Evolutionary conservation across 1,140 invertebrate genomes (phyloP).

Genomic region (Pachyrhynchus sulphureomaculatus): DNA sequence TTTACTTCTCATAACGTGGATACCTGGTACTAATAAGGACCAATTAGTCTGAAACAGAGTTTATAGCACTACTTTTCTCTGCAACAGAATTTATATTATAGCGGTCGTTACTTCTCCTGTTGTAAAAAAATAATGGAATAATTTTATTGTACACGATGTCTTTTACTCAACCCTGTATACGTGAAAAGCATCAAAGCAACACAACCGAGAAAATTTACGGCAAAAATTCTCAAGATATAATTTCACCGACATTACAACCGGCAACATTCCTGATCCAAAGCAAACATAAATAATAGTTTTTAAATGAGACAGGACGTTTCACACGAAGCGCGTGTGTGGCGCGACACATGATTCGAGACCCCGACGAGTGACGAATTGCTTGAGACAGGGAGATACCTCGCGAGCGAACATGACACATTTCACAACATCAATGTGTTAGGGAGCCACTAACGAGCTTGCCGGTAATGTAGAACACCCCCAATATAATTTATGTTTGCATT

Average conservation of each 20-base stretch:
- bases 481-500: conserved; percentile 18
- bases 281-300: conserved; percentile 55
- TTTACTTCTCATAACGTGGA: too few species aligned
- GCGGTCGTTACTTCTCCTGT: too few species aligned
- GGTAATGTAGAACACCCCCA: conserved; percentile 17
- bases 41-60: too few species aligned
- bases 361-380: conserved; percentile 51
- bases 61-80: too few species aligned
- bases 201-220: too few species aligned
- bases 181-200: too few species aligned
- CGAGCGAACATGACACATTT: conserved; percentile 48
- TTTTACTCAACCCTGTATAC: too few species aligned
- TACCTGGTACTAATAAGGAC: too few species aligned
- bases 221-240: too few species aligned
- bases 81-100: too few species aligned
- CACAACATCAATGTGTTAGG: conserved; percentile 50
- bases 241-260: background rate
- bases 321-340: conserved; percentile 48
- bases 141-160: too few species aligned
- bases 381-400: conserved; percentile 37
- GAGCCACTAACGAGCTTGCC: conserved; percentile 47
- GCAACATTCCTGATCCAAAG: conserved; percentile 33
- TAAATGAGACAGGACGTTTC: conserved; percentile 54
- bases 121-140: too few species aligned
- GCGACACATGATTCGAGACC: conserved; percentile 47